Conservation (phyloP, 2,797 vertebrate species). For the Pangasius larnaudii region DNA sequence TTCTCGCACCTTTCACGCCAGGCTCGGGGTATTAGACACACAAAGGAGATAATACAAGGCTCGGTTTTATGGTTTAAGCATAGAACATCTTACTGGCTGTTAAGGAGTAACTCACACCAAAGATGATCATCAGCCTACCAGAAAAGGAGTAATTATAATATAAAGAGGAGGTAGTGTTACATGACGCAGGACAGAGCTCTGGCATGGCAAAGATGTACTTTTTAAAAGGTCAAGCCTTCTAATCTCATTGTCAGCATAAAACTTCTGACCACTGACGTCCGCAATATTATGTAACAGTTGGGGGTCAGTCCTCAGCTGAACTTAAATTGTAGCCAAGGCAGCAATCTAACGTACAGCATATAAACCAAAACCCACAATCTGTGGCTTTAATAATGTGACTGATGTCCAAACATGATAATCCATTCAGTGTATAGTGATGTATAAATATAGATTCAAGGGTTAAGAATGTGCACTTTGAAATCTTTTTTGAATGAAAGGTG, state of each 20-base stretch:
- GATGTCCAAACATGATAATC: background rate
- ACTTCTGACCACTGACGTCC: constrained; percentile 18
- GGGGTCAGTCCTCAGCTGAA: constrained; percentile 5
- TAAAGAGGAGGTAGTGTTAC: background rate
- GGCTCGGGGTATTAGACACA: background rate
- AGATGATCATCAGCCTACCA: background rate
- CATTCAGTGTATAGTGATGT: background rate
- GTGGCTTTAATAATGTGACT: background rate
- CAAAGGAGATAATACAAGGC: background rate
- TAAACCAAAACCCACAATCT: background rate
- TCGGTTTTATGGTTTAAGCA: background rate
- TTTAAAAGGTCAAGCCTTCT: constrained; percentile 31
- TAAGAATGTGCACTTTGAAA: background rate
- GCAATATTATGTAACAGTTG: background rate
- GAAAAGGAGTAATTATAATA: background rate
- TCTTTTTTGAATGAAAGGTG: background rate
- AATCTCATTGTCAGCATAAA: constrained; percentile 37
- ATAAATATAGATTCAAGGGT: background rate
- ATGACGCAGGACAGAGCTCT: background rate
- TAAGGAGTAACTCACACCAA: background rate
- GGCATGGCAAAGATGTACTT: constrained; percentile 21
- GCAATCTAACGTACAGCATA: background rate
- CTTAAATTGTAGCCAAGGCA: background rate
- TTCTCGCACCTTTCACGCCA: constrained; percentile 31
- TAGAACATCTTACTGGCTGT: background rate